Evolutionary conservation across 2,888 invertebrate species (phyloP), one percentile per base, ranked within the genome.

Genomic region (Sabellastarte sp.): DNA sequence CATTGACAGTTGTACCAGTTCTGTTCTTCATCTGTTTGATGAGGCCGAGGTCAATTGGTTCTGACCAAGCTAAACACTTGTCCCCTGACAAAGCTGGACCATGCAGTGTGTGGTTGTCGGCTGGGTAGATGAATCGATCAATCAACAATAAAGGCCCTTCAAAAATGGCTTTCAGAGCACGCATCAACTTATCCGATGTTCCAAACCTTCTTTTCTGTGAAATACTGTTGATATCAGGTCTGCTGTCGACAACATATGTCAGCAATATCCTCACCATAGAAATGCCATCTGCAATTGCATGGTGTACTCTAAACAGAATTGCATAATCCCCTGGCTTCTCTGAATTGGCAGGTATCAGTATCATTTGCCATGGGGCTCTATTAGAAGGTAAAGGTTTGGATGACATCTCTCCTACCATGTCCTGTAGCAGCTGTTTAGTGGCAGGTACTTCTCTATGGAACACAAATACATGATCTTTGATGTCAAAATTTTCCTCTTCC

Each of bases 1-100:
- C 71, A 41, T 72, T 71, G 10, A 71, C 68, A 2, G 71, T 71
- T 15, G 66, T 62, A 3, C 60, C 63, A 1, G 71, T 63, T 2
- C 52, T 63, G 24, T 58, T 65, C 58, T 69, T 71, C 31, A 71
- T 64, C 33, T 63, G 29, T 53, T 71, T 71, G 50, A 71, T 64
- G n/a, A 71, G 50, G 1, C 52, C 50, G 32, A 71, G 41, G 53
- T 67, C 66, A 32, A 71, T 64, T 10, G 57, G 53, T 10, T 63
- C 57, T 4, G 69, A 66, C 70, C 70, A 70, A 2, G 66, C 50
- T 3, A 70, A 29, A 20, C 57, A 2, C 51, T 70, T 70, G 2
- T 24, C 26, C 15, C 67, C 69, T 10, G 65, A 61, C 1, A 70
- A 61, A 4, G 50, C 31, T 4, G 59, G 60, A 24, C 71, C 71